A percentile compares a stretch with the other conserved stretches of the same genome.
These are phyloP conservation scores for Sebastes steindachneri DNA, from an alignment of 2,797 vertebrate genomes.

Conservation along the genomic window DNA sequence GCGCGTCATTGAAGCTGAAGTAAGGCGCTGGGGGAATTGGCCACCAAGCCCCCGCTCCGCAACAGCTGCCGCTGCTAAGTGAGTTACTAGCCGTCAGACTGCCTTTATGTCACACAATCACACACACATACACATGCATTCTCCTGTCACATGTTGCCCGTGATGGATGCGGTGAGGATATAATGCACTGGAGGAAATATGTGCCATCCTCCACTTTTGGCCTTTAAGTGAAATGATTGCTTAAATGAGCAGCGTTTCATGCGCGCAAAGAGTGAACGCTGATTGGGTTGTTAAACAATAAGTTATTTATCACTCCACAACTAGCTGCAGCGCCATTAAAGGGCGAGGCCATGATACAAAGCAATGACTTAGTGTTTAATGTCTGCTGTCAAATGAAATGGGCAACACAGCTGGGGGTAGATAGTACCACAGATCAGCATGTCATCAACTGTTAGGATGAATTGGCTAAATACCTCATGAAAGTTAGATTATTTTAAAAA, in stretches of 20 bases:
- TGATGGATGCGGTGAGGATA: conserved; percentile 96
- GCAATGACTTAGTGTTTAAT: conserved; percentile 96
- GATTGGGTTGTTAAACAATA: conserved; percentile 99
- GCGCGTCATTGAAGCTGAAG: conserved; percentile 99
- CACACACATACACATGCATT: conserved; percentile 66
- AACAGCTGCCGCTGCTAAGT: conserved; percentile 99
- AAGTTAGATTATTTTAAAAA: conserved; percentile 59
- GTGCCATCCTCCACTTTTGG: conserved; percentile 91
- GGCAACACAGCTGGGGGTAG: conserved; percentile 78
- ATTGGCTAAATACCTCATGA: conserved; percentile 69
- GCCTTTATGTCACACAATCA: conserved; percentile 98
- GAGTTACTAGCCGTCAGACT: conserved; percentile 99
- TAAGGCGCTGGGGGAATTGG: conserved; percentile 99
- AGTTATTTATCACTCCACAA: conserved; percentile 99
- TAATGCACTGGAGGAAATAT: conserved; percentile 90
- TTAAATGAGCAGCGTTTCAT: conserved; percentile 97
- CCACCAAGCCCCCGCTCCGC: conserved; percentile 92
- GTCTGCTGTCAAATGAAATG: conserved; percentile 83
- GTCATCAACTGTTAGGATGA: conserved; percentile 65
- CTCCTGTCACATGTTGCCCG: conserved; percentile 77
- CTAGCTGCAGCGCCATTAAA: conserved; percentile 98
- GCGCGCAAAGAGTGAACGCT: conserved; percentile 95
- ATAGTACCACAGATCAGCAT: conserved; percentile 69
- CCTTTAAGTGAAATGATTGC: conserved; percentile 98
- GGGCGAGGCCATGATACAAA: conserved; percentile 93